Conservation (phyloP, 2,888 invertebrate species). For the Seira ritae region DNA sequence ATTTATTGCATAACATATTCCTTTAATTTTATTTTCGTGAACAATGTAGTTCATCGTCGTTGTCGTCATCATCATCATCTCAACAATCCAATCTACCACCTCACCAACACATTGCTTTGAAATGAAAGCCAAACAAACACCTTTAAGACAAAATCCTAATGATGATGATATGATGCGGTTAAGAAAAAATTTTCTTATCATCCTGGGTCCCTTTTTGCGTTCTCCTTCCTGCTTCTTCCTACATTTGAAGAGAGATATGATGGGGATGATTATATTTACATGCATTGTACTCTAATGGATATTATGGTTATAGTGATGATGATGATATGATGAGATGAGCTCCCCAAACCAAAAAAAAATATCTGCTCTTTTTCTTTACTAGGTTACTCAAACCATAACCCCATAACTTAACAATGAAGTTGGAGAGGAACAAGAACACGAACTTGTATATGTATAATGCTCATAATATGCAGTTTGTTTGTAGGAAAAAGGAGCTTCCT, state of each 20-base stretch:
- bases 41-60: background rate
- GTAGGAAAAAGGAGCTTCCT: background rate
- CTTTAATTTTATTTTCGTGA: background rate
- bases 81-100: too few species aligned
- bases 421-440: constrained; percentile 6
- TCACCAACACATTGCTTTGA: too few species aligned
- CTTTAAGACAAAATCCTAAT: background rate
- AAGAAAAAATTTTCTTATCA: background rate
- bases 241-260: background rate
- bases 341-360: background rate
- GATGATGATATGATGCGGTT: constrained; percentile 7
- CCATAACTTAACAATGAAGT: constrained; percentile 20
- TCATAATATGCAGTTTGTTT: too few species aligned
- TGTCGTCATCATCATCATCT: background rate
- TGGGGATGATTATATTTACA: background rate
- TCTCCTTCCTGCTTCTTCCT: constrained; percentile 4
- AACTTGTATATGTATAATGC: background rate
- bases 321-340: background rate
- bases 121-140: background rate
- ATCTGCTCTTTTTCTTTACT: constrained; percentile 19
- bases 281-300: too few species aligned
- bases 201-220: constrained; percentile 1
- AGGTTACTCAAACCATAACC: constrained; percentile 36
- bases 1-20: constrained; percentile 29
- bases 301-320: too few species aligned